A percentile compares a stretch with the other conserved stretches of the same genome.
phyloP scores from a whole-genome alignment of 2,797 vertebrate species.

The Pteronotus mesoamericanus region DNA sequence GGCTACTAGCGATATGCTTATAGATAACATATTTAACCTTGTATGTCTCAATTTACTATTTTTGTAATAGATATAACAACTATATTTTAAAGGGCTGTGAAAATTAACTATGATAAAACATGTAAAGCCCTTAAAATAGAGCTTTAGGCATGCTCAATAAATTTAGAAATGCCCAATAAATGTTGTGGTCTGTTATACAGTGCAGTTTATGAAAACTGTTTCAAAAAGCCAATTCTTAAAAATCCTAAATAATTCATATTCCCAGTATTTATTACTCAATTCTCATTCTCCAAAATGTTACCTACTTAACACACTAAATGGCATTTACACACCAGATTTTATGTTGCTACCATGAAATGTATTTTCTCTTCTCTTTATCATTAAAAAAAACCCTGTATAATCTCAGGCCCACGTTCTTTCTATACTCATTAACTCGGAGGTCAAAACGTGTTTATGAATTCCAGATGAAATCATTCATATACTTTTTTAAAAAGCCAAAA shows the following conservation, averaged over 20 bases:
- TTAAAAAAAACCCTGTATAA: not conserved
- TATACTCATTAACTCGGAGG: not conserved
- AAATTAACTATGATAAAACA: not conserved
- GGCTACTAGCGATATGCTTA: not conserved
- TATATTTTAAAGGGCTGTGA: not conserved
- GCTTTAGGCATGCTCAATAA: slow-evolving; percentile 1
- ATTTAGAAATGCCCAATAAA: not conserved
- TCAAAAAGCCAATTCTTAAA: slow-evolving; percentile 27
- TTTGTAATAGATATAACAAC: not conserved
- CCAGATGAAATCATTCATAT: not conserved
- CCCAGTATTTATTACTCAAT: not conserved
- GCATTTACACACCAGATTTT: not conserved
- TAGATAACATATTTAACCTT: not conserved
- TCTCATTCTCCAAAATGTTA: not conserved
- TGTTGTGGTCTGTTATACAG: not conserved
- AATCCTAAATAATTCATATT: not conserved
- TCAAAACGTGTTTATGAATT: not conserved
- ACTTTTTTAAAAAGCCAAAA: not conserved
- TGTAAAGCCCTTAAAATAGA: not conserved
- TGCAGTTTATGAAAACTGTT: not conserved
- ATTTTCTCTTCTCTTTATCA: not conserved
- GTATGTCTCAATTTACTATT: not conserved
- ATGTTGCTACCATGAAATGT: not conserved
- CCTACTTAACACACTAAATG: not conserved
- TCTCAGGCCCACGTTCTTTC: not conserved